These are phyloP conservation scores for Lithophane semibrunnea DNA, from an alignment of 2,888 invertebrate genomes.

Conservation along the genomic window DNA sequence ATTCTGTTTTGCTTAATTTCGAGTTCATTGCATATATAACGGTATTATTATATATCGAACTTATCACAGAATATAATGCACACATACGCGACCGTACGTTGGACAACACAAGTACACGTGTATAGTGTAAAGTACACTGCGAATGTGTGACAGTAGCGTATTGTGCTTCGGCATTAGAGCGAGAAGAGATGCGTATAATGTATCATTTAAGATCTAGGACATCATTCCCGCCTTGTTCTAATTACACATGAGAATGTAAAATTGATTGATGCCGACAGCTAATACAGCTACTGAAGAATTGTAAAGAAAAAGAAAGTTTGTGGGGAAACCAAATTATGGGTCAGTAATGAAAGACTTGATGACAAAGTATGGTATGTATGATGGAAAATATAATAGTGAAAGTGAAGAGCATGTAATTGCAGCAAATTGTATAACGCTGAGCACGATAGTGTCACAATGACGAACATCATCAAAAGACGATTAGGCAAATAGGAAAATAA, in stretches of 20 bases:
- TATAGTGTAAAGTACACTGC: constrained; percentile 55
- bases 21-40: constrained; percentile 63
- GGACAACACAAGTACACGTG: constrained; percentile 60
- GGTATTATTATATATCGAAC: constrained; percentile 57
- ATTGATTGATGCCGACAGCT: constrained; percentile 72
- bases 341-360: constrained; percentile 58
- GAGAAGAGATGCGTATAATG: constrained; percentile 85
- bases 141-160: constrained; percentile 80
- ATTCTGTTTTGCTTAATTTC: constrained; percentile 71
- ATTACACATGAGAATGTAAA: constrained; percentile 79
- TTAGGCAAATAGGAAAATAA: constrained; percentile 81
- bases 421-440: constrained; percentile 77
- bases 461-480: constrained; percentile 82
- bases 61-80: constrained; percentile 61
- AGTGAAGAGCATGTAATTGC: constrained; percentile 79
- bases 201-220: constrained; percentile 87
- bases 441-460: constrained; percentile 76
- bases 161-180: constrained; percentile 88
- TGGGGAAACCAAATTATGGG: constrained; percentile 47
- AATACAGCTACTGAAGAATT: constrained; percentile 37
- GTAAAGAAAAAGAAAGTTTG: constrained; percentile 57
- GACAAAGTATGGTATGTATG: constrained; percentile 58
- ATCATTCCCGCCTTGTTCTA: constrained; percentile 83
- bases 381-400: constrained; percentile 76
- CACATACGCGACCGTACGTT: constrained; percentile 51